phyloP scores from a whole-genome alignment of 2,888 invertebrate genomes.

The Yponomeuta sedellus region DNA sequence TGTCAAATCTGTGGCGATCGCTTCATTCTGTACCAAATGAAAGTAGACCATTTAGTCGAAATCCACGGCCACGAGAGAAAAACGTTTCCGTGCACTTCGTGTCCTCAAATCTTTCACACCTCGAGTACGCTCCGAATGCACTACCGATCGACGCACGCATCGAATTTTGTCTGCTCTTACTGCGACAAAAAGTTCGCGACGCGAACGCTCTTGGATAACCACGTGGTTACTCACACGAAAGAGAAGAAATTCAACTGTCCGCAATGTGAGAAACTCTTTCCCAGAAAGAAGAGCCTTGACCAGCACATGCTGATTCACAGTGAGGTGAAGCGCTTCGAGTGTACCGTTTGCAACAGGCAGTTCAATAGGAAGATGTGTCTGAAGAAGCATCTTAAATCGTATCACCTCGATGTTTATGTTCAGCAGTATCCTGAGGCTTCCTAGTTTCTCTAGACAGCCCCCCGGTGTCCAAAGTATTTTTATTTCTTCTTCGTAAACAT shows the following conservation, averaged over 20 bases:
- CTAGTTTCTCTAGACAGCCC: too few relatives aligned
- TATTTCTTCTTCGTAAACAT: too few relatives aligned
- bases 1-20: conserved; percentile 45
- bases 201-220: conserved; percentile 1
- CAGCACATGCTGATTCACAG: conserved; percentile 57
- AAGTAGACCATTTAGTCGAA: conserved; percentile 14
- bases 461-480: too few relatives aligned
- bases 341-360: conserved; percentile 42
- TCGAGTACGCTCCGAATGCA: not conserved
- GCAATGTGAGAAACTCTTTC: conserved; percentile 53
- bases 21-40: conserved; percentile 30
- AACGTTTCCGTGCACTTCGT: conserved; percentile 14
- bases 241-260: conserved; percentile 44
- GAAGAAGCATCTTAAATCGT: not conserved
- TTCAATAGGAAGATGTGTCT: conserved; percentile 10
- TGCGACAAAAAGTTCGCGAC: conserved; percentile 37
- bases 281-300: conserved; percentile 50
- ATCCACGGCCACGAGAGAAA: conserved; percentile 12
- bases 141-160: not conserved
- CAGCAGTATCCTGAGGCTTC: not conserved
- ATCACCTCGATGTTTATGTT: not conserved
- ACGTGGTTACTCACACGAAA: conserved; percentile 35
- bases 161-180: conserved; percentile 32
- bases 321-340: conserved; percentile 50
- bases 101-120: conserved; percentile 11